Evolutionary conservation across 2,113 vertebrate species (phyloP).

Genomic region (Megaceryle torquata): DNA sequence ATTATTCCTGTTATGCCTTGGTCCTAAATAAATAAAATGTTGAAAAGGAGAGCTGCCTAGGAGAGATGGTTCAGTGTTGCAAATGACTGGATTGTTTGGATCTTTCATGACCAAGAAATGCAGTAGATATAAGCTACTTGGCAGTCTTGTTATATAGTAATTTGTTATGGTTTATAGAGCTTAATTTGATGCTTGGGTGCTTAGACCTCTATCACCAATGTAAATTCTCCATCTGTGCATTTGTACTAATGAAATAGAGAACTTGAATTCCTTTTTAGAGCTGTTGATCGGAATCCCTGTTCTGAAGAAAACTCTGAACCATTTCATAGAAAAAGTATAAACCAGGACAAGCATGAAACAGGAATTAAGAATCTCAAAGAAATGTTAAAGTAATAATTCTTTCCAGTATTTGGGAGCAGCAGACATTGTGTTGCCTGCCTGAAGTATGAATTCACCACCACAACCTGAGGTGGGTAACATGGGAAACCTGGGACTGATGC

Average conservation of each 20-base stretch:
- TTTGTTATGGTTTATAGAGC: neutral
- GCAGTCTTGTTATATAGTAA: neutral
- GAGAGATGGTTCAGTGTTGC: neutral
- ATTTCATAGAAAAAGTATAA: neutral
- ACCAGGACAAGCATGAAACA: neutral
- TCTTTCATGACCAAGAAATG: neutral
- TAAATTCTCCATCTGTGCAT: neutral
- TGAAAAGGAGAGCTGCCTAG: neutral
- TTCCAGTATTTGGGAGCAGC: neutral
- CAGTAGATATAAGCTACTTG: neutral
- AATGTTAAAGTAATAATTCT: neutral
- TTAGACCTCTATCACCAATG: neutral
- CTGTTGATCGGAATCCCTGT: neutral
- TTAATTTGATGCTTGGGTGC: slow-evolving; percentile 12
- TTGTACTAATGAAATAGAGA: neutral
- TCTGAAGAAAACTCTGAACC: neutral
- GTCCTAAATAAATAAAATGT: neutral
- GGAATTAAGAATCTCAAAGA: neutral
- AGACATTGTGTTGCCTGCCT: neutral
- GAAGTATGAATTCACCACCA: neutral
- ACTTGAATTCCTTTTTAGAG: neutral
- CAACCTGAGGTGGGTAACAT: neutral
- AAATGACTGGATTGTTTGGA: neutral
- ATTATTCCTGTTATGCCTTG: neutral
- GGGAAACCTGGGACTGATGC: neutral